phyloP scores from a whole-genome alignment of 1,140 invertebrate species.

The Lysiphlebus fabarum region DNA sequence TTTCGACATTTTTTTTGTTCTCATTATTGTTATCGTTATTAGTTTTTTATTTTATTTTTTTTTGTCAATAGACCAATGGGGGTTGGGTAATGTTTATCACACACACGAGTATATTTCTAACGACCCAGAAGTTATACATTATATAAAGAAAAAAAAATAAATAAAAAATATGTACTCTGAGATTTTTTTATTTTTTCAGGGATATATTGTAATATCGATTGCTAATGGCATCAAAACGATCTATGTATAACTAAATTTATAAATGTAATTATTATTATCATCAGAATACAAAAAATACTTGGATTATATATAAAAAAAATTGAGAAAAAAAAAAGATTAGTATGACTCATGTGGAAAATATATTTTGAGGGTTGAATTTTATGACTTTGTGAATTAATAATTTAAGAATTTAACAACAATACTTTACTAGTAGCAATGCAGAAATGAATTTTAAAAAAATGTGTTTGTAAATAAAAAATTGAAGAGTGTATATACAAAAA shows the following conservation, averaged over 20 bases:
- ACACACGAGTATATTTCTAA: background rate
- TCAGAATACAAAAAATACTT: slow-evolving; percentile 27
- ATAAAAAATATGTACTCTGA: slow-evolving; percentile 12
- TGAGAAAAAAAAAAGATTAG: slow-evolving; percentile 2
- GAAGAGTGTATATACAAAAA: background rate
- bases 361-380: background rate
- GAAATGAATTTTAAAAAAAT: background rate
- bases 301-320: slow-evolving; percentile 35
- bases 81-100: background rate
- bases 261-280: slow-evolving; percentile 35
- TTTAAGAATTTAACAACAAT: slow-evolving; percentile 4
- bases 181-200: slow-evolving; percentile 24
- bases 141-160: slow-evolving; percentile 6
- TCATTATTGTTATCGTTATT: slow-evolving; percentile 14
- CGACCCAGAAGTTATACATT: background rate
- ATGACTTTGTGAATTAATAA: slow-evolving; percentile 9
- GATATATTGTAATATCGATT: slow-evolving; percentile 41
- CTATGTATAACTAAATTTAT: slow-evolving; percentile 43
- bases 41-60: slow-evolving; percentile 18
- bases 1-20: background rate
- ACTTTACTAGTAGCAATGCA: too few relatives aligned
- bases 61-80: slow-evolving; percentile 12
- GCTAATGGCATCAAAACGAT: slow-evolving; percentile 43
- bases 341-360: too few relatives aligned
- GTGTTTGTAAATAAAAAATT: slow-evolving; percentile 8